Base-by-base conservation (phyloP, 2,113 vertebrate genomes). In the Isurus oxyrinchus region DNA sequence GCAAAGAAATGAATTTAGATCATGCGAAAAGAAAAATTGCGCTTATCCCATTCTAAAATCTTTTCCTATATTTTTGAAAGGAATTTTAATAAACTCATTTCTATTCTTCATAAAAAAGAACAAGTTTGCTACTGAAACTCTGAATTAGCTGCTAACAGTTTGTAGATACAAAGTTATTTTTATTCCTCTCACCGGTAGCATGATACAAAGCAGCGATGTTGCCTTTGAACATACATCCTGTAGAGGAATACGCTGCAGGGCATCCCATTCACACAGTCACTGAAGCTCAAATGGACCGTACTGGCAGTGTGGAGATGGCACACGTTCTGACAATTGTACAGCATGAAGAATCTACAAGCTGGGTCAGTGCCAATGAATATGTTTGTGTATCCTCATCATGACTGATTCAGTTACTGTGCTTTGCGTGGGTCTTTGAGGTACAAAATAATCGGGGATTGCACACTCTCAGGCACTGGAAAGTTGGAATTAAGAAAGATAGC, bases 251-350 rank as follows among this genome's bases (percentile, higher is more conserved):
- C 88, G 3, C 53, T 91, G 55, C 57, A 91, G 53, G 79, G 40
- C n/a, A 44, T 21, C 57, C 88, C 88, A 59, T 91, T 91, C 88
- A 91, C 87, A 55, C 88, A 91, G 49, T 53, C 87, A 90, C 79
- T 84, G 16, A 84, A 84, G 5, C 79, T 84, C 40, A 84, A 84
- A 91, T 55, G 88, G 55, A 91, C 11, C 3, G 27, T 59, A 57
- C 53, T 91, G 88, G 55, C 57, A 91, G 27, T 91, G 88, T 59
- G 55, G 88, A 91, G 53, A 59, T 91, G 88, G 88, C 88, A 55
- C 57, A 91, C 59, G 49, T 57, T 90, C 86, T 88, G 49, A 53
- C 2, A 57, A 40, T 81, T 59, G 88, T 59, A 91, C 27, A 59
- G 25, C 31, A 27, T 57, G 31, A 55, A 59, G 27, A 91, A 91